Conservation (phyloP, 2,113 vertebrate genomes). For the Rhineura floridana region DNA sequence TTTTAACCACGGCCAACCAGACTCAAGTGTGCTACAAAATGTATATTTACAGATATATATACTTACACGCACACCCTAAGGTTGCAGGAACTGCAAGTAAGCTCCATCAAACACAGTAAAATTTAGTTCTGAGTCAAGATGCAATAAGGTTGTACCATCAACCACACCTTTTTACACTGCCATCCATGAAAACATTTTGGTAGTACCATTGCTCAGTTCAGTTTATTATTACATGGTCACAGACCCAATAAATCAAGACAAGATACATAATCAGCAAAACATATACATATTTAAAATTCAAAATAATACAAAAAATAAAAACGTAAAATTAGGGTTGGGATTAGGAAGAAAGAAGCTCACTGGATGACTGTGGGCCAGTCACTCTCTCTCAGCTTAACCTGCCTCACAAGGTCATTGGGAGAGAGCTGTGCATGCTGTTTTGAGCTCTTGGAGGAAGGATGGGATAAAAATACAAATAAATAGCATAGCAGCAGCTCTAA, state of each 20-base stretch:
- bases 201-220: not conserved
- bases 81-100: not conserved
- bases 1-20: not conserved
- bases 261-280: slow-evolving; percentile 21
- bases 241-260: no score
- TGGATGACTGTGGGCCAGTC: not conserved
- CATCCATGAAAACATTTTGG: not conserved
- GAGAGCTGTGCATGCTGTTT: not conserved
- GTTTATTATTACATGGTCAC: no score
- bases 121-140: not conserved
- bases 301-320: no score
- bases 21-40: slow-evolving; percentile 16
- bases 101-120: not conserved
- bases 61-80: slow-evolving; percentile 6
- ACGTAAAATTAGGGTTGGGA: no score
- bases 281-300: no score
- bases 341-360: not conserved
- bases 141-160: not conserved
- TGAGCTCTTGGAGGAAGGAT: not conserved
- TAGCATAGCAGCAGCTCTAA: not conserved
- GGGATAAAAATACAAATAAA: not conserved
- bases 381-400: not conserved
- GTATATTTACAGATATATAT: slow-evolving; percentile 5
- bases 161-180: not conserved
- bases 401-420: not conserved